Conservation (phyloP, 2,888 invertebrate species). For the Drosophila rubida region DNA sequence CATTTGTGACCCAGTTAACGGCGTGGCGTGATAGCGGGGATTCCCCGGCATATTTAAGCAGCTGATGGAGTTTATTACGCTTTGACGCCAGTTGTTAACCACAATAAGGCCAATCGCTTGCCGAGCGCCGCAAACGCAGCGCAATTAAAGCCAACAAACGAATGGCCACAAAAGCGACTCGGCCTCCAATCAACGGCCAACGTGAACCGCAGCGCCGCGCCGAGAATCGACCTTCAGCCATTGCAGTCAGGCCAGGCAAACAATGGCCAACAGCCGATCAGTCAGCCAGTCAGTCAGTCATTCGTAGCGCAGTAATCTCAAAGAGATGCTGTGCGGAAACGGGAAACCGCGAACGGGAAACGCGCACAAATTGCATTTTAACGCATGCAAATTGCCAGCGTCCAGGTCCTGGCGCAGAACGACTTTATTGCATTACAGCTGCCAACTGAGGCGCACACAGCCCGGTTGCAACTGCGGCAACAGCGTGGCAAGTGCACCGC, state of each 20-base stretch:
- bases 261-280: not conserved
- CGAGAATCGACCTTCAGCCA: constrained; percentile 2
- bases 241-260: constrained; percentile 2
- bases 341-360: constrained; percentile 63
- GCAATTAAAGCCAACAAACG: constrained; percentile 72
- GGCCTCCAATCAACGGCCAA: constrained; percentile 62
- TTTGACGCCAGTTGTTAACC: constrained; percentile 42
- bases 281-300: not conserved
- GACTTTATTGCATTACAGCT: constrained; percentile 75
- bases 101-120: constrained; percentile 70
- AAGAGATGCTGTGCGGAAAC: constrained; percentile 30
- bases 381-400: constrained; percentile 79
- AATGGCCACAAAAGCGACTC: constrained; percentile 39
- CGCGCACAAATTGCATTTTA: constrained; percentile 79
- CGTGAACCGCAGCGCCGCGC: constrained; percentile 20
- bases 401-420: constrained; percentile 41
- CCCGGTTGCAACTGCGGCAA: constrained; percentile 11
- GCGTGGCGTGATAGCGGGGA: not conserved
- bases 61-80: constrained; percentile 59
- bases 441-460: too few relatives aligned
- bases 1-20: constrained; percentile 68
- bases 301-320: constrained; percentile 36
- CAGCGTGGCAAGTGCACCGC: constrained; percentile 21
- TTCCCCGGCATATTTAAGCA: constrained; percentile 35
- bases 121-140: constrained; percentile 41